Base-by-base conservation (phyloP, 2,113 vertebrate species). In the Peromyscus maniculatus region DNA sequence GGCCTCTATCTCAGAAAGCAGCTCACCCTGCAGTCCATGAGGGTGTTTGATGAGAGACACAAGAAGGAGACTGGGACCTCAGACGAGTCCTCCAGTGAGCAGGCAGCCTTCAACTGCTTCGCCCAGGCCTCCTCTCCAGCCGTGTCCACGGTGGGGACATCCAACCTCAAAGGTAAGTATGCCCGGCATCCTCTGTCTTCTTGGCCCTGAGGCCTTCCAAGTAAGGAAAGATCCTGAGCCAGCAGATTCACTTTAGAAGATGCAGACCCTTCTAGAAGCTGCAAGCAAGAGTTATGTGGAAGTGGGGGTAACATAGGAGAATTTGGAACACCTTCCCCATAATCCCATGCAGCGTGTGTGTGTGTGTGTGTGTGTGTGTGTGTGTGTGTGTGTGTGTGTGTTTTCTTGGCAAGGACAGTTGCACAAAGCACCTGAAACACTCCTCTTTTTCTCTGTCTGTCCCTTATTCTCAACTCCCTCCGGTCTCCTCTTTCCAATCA, bases 11-110 rank as follows among this genome's bases (percentile, higher is more conserved):
- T 24, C 98, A 99, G 99, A 98, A 99, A 99, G 97, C 99, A 99
- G 98, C 99, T 99, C 98, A 99, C 99, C 33, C 98, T 99, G 93
- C 99, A 99, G 89, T 99, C 99, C 96, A 99, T 99, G 98, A 98
- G 99, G 39, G 99, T 99, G 12, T 99, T 99, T 13, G 99, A 99
- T 16, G 99, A 99, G 94, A 99, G 99, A 74, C 99, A 99, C 98
- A 99, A 99, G 88, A 99, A 99, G 96, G 99, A 99, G 91, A 99
- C 99, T 2, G 99, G 99, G 43, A 99, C 99, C 64, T 99, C 99
- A 0, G 99, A 99, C 12, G 99, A 99, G 91, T 99, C 99, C 77
- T 99, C 99, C 0, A 99, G 99, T 1, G 99, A 99, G 89, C 99
- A 99, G 97, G 98, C 99, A 0, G 98, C 99, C 77, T 99, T 99